Conservation (phyloP, 2,888 invertebrate species). For the Aphelenchoides bicaudatus region DNA sequence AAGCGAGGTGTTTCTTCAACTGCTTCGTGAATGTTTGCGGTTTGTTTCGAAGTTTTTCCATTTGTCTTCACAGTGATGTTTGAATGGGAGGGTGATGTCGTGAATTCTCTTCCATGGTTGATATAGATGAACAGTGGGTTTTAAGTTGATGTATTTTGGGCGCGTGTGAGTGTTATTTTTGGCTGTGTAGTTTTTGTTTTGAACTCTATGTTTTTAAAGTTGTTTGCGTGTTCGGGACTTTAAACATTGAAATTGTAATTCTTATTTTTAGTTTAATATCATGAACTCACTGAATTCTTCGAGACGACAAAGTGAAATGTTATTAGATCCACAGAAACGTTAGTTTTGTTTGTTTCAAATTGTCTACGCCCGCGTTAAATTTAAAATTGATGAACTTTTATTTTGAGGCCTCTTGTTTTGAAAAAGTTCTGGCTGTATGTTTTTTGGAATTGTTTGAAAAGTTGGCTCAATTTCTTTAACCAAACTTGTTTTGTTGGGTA, state of each 20-base stretch:
- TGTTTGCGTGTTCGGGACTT: background rate
- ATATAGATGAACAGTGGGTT: no score
- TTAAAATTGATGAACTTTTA: conserved; percentile 10
- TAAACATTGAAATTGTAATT: background rate
- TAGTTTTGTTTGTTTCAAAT: conserved; percentile 13
- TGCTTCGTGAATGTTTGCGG: no score
- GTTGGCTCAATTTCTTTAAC: background rate
- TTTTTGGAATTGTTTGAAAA: conserved; percentile 15
- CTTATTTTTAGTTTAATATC: conserved; percentile 14
- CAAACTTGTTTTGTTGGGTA: no score
- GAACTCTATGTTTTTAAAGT: background rate
- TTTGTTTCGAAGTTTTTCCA: no score
- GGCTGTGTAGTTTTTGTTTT: no score
- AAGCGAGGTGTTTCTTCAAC: no score
- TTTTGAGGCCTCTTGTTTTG: background rate
- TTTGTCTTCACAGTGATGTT: no score
- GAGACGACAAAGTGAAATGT: conserved; percentile 30
- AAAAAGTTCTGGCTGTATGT: background rate
- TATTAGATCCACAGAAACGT: conserved; percentile 28
- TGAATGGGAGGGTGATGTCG: no score
- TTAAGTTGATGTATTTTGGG: no score
- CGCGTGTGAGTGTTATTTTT: no score
- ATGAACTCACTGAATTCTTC: conserved; percentile 16
- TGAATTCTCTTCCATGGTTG: no score
- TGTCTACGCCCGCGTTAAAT: conserved; percentile 12